Evolutionary conservation across 1,140 invertebrate species (phyloP).

Genomic region (Brachionus paranguensis): DNA sequence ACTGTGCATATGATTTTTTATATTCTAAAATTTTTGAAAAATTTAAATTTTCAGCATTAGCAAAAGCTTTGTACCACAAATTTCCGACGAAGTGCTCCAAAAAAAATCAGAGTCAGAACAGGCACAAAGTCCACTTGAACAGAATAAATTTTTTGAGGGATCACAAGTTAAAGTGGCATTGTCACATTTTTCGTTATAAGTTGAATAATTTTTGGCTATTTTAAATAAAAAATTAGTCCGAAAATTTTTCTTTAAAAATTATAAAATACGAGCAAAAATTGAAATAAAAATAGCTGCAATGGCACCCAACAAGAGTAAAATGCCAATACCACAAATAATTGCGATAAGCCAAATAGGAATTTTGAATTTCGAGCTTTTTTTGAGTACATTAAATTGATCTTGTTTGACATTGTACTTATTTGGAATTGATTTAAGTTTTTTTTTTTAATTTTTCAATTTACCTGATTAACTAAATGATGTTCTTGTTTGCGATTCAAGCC

Average conservation of each 20-base stretch:
- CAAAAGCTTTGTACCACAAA: not conserved
- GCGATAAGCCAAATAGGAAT: not conserved
- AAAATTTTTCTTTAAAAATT: not conserved
- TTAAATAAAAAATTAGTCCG: not conserved
- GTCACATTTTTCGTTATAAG: not conserved
- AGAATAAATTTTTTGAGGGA: not conserved
- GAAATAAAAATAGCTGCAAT: not conserved
- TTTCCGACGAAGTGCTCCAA: not conserved
- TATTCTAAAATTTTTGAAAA: not conserved
- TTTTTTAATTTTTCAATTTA: not conserved
- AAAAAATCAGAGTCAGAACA: not conserved
- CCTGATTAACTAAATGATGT: conserved; percentile 2
- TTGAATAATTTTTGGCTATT: not conserved
- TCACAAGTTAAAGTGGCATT: not conserved
- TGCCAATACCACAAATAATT: not conserved
- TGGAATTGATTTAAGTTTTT: not conserved
- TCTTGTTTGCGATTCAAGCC: not conserved
- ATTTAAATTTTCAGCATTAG: not conserved
- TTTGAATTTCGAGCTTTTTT: not conserved
- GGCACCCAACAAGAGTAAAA: not conserved
- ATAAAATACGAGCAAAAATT: not conserved
- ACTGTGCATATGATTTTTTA: not conserved
- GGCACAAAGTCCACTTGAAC: not conserved
- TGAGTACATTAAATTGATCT: not conserved
- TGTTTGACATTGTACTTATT: not conserved